These are phyloP conservation scores for Eleginops maclovinus DNA, from an alignment of 2,113 vertebrate species.

Conservation along the genomic window DNA sequence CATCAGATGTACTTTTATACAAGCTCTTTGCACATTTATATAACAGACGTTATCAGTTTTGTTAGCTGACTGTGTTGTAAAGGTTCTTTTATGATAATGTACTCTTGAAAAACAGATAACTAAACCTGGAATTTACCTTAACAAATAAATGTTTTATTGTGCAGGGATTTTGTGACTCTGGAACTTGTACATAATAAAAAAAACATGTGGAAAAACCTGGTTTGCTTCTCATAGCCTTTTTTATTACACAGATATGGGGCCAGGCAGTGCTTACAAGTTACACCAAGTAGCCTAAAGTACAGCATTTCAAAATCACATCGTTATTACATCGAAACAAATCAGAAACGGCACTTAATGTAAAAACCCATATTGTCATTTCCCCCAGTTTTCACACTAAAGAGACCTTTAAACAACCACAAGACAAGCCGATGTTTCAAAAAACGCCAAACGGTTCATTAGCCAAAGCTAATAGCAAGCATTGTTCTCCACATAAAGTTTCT, in stretches of 20 bases:
- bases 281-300: slow-evolving; percentile 75
- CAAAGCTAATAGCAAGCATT: slow-evolving; percentile 51
- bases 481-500: slow-evolving; percentile 47
- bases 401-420: slow-evolving; percentile 68
- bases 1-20: slow-evolving; percentile 10
- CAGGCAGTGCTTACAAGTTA: slow-evolving; percentile 78
- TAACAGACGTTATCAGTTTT: slow-evolving; percentile 12
- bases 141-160: slow-evolving; percentile 18
- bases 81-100: slow-evolving; percentile 25
- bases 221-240: slow-evolving; percentile 75
- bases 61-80: slow-evolving; percentile 12
- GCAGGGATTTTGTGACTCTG: slow-evolving; percentile 23
- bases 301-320: slow-evolving; percentile 74
- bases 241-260: slow-evolving; percentile 77
- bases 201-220: slow-evolving; percentile 20
- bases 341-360: slow-evolving; percentile 69
- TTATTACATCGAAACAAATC: slow-evolving; percentile 74
- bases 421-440: slow-evolving; percentile 57
- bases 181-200: slow-evolving; percentile 56
- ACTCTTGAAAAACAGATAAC: slow-evolving; percentile 16
- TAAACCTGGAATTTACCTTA: slow-evolving; percentile 27
- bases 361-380: not conserved
- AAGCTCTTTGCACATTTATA: slow-evolving; percentile 40
- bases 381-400: slow-evolving; percentile 38
- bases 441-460: slow-evolving; percentile 28